Base-by-base conservation (phyloP, 2,888 invertebrate species). In the Hylaea fasciaria region DNA sequence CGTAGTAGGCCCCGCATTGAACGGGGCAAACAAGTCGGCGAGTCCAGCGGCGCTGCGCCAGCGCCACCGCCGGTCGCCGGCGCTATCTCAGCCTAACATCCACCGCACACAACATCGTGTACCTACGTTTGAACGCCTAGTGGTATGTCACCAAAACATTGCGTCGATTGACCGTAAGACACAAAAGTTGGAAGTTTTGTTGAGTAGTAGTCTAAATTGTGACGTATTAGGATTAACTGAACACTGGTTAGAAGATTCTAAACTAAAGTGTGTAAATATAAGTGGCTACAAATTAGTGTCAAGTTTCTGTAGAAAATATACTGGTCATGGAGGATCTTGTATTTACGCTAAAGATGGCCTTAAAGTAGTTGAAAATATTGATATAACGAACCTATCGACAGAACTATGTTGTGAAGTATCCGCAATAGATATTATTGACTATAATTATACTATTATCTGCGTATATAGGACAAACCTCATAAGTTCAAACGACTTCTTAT, bases 361-460 rank as follows among this genome's bases (percentile, higher is more conserved):
- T 2, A 35, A 35, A 35, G 2, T 8, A 2, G 11, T 35, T 35
- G 35, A 35, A 35, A 35, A 35, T 35, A 11, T 35, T 2, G 35
- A 35, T 3, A 11, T 35, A 1, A 11, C 10, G 35, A 11, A 8
- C 5, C 35, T 35, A 8, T 35, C 35, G 10, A 35, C 10, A 8
- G 35, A 62, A 40, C 29, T 39, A 53, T 35, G 35, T 14, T 62
- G 50, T 14, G 62, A 62, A 45, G 41, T 62, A 52, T 44, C 57
- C 3, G 62, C 57, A 0, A 40, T 53, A 3, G 53, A 62, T 11
- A n/a, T 62, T 12, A 0, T 62, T 7, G 57, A 62, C 0, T 62
- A 37, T 29, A 10, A 50, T 11, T 10, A 40, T 10, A 50, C 46
- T 2, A 43, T 62, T 29, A 7, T 57, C 0, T 62, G 62, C 32